phyloP scores from a whole-genome alignment of 1,140 invertebrate species.

The Asobara japonica region DNA sequence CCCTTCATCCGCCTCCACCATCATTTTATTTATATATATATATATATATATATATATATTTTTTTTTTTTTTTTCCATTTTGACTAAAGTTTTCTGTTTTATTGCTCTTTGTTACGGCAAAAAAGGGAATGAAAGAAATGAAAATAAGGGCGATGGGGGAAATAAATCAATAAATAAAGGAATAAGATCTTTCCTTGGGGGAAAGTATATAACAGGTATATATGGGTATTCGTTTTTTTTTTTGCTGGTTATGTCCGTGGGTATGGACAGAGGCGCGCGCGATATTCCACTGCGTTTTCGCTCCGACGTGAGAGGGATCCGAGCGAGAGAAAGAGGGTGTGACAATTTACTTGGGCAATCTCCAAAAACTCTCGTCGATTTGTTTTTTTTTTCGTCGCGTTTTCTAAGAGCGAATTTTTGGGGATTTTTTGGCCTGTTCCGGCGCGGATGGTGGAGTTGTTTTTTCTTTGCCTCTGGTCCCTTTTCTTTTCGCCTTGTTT shows the following conservation, averaged over 20 bases:
- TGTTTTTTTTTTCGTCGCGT: constrained; percentile 30
- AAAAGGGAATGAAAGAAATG: too few species aligned
- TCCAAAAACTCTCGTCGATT: constrained; percentile 37
- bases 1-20: background rate
- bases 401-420: background rate
- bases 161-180: constrained; percentile 34
- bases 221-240: background rate
- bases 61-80: background rate
- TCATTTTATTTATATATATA: constrained; percentile 8
- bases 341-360: constrained; percentile 66
- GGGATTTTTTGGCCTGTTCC: constrained; percentile 26
- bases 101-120: background rate
- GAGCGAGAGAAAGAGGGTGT: constrained; percentile 61
- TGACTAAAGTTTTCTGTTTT: background rate
- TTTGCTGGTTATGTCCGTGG: background rate
- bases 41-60: background rate
- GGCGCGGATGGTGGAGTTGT: background rate
- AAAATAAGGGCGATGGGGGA: constrained; percentile 3
- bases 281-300: background rate
- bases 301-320: constrained; percentile 36
- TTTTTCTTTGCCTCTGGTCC: constrained; percentile 18
- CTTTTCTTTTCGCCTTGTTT: constrained; percentile 15
- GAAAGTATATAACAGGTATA: background rate
- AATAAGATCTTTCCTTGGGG: constrained; percentile 25
- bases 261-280: constrained; percentile 2